Percentiles rank a stretch among this genome's conserved stretches.
Conservation (phyloP, 2,113 vertebrate species). For the Garra rufa region DNA sequence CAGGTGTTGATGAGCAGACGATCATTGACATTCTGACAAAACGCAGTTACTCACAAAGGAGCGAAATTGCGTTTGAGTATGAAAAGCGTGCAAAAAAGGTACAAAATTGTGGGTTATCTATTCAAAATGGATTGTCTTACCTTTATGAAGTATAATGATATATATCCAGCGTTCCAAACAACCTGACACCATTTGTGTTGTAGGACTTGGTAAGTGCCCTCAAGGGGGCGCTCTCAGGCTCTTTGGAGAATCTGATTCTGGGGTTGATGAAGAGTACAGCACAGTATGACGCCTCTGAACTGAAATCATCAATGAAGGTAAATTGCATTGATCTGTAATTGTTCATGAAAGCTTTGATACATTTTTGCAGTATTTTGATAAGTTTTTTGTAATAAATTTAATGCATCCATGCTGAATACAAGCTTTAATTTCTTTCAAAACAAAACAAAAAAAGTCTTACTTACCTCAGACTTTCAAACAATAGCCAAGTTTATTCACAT, state of each 20-base stretch:
- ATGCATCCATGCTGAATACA: not conserved
- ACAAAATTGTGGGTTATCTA: not conserved
- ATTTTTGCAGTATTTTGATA: not conserved
- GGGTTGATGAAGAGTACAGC: constrained; percentile 91
- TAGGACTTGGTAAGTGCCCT: constrained; percentile 82
- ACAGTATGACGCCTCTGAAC: constrained; percentile 89
- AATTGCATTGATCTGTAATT: constrained; percentile 34
- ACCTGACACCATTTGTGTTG: not conserved
- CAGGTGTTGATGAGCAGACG: constrained; percentile 94
- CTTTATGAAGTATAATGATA: not conserved
- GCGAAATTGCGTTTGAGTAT: constrained; percentile 92
- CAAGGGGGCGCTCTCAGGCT: constrained; percentile 89
- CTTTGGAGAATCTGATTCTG: constrained; percentile 87
- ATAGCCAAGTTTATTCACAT: not conserved
- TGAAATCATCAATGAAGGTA: constrained; percentile 93
- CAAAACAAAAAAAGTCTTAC: not conserved
- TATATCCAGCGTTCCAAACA: not conserved
- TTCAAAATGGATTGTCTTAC: not conserved
- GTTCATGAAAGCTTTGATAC: not conserved
- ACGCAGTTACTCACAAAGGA: constrained; percentile 88
- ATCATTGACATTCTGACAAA: constrained; percentile 92
- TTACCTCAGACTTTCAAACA: not conserved
- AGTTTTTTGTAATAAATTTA: too few relatives aligned
- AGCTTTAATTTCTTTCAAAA: not conserved
- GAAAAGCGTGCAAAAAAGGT: constrained; percentile 94